A percentile compares a stretch with the other conserved stretches of the same genome.
Evolutionary conservation across 2,888 invertebrate genomes (phyloP).

Genomic region (Drosophila demipolita): DNA sequence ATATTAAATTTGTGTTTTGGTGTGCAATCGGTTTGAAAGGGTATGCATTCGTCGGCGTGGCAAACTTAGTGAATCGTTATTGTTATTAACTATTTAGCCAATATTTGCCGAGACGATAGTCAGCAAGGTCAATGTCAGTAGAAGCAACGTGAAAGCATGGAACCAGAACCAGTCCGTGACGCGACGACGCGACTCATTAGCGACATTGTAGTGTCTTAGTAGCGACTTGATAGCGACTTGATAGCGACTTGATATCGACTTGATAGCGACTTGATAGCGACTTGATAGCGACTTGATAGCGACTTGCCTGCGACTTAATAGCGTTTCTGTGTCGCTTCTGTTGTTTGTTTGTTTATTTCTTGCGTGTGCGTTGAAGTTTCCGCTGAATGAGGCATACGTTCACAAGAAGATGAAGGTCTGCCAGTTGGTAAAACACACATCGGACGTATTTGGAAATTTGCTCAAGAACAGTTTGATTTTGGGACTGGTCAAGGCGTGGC

Average conservation of each 20-base stretch:
- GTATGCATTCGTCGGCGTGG: not conserved
- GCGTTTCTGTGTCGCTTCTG: not conserved
- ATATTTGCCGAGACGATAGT: constrained; percentile 41
- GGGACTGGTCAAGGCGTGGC: constrained; percentile 36
- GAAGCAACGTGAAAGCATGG: constrained; percentile 56
- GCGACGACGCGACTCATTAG: constrained; percentile 44
- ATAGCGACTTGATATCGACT: not conserved
- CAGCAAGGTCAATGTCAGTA: constrained; percentile 74
- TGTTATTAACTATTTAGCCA: constrained; percentile 6
- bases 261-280: not conserved
- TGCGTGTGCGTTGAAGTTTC: constrained; percentile 13
- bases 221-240: not conserved
- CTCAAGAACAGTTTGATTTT: constrained; percentile 57
- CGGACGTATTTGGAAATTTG: constrained; percentile 60
- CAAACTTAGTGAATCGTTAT: constrained; percentile 1
- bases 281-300: not conserved
- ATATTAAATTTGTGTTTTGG: not conserved
- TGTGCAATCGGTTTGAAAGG: not conserved
- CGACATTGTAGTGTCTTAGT: not conserved
- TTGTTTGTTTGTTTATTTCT: not conserved
- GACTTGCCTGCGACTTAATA: not conserved
- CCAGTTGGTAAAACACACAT: constrained; percentile 47
- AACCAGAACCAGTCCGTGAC: constrained; percentile 67
- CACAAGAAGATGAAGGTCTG: constrained; percentile 69
- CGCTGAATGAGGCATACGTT: constrained; percentile 12